Evolutionary conservation across 2,113 vertebrate species (phyloP), one percentile per base, ranked within the genome.

Genomic region (Galbula dea): DNA sequence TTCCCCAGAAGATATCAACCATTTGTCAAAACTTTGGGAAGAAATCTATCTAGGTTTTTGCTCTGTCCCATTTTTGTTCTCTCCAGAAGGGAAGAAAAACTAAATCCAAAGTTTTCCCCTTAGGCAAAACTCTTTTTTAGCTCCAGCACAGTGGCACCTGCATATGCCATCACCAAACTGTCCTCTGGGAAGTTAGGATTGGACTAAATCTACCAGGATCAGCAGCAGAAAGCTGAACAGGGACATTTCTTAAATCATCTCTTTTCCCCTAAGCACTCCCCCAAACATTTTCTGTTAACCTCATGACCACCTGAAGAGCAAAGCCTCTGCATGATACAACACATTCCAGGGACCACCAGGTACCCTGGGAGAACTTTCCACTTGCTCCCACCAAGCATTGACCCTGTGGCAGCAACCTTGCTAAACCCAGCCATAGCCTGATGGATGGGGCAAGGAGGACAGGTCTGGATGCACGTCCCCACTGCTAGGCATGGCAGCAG

Each of bases 271-370:
- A 15, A 76, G 62, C 20, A 6, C 17, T 75, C 39, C 81, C 55
- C 51, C 27, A 66, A 43, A 30, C 11, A 14, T 39, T 79, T 73
- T 57, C 54, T 54, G 5, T 58, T 46, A n/a, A 20, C 15, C 73
- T 36, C 57, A 4, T 3, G 34, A 43, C 48, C 7, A 39, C 51
- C 75, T 24, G 13, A 24, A 32, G 22, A 71, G 63, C 58, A 54
- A 24, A 43, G 17, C 45, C 2, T 1, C 9, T 3, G 48, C 5
- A 19, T 1, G 1, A 37, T 6, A 39, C 3, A 45, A 75, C 0
- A 3, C 3, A 9, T 7, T 55, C 27, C 77, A 48, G 69, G 0
- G 2, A 41, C 17, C 15, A 37, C n/a, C 54, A 54, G 21, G 36
- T 5, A 57, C 19, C 57, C 67, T 0, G 2, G 8, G 55, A 45